Evolutionary conservation across 2,113 vertebrate species (phyloP).

Genomic region (Petroica traversi): DNA sequence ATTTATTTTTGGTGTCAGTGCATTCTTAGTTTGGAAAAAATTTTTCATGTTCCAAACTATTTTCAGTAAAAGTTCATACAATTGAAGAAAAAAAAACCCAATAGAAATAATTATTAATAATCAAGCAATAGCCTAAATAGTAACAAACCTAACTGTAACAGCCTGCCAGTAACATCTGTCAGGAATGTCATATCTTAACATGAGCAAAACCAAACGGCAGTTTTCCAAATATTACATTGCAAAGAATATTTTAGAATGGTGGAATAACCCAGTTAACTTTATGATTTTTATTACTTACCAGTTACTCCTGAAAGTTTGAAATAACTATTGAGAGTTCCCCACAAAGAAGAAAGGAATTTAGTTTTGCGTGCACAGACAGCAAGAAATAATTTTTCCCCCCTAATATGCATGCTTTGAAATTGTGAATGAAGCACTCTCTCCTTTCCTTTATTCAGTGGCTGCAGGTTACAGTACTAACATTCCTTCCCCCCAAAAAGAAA

Average conservation of each 20-base stretch:
- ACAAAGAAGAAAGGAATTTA: not conserved
- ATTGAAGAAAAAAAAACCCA: not conserved
- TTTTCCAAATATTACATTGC: not conserved
- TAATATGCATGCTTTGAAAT: not conserved
- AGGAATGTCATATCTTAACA: not conserved
- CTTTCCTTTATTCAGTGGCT: not conserved
- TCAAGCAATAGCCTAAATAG: not conserved
- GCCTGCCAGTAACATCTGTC: not conserved
- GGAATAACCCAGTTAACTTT: not conserved
- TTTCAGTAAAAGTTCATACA: not conserved
- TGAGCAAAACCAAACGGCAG: not conserved
- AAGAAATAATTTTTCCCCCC: fast-evolving
- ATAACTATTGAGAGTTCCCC: not conserved
- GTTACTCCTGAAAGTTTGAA: not conserved
- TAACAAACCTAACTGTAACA: not conserved
- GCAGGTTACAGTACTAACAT: not conserved
- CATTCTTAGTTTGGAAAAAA: not conserved
- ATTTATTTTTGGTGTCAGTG: not conserved
- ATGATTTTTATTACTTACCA: not conserved
- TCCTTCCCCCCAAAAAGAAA: not conserved
- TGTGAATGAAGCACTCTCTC: not conserved
- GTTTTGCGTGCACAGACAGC: not conserved
- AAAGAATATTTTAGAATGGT: not conserved
- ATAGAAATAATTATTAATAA: not conserved
- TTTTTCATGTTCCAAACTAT: not conserved